Evolutionary conservation across 2,113 vertebrate species (phyloP), one percentile per base, ranked within the genome.

Genomic region (Alethe castanea): DNA sequence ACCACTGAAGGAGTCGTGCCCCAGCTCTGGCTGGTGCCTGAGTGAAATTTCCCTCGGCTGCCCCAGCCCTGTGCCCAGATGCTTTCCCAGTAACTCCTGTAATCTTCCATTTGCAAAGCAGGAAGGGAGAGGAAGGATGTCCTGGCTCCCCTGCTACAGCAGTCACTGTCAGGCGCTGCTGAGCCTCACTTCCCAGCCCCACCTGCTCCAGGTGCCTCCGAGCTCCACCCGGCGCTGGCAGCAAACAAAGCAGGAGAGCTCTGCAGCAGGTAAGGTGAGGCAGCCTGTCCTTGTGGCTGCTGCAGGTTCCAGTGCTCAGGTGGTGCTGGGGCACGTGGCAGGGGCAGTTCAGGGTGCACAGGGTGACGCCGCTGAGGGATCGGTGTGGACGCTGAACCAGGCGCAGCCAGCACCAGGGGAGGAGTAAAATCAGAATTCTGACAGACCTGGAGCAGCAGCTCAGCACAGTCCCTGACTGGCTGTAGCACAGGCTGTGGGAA

Each of bases 351-450:
- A 31, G 62, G 16, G 40, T 0, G 3, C 33, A 19, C 8, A 11
- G 36, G 60, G 38, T 9, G 62, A 38, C 3, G 1, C 24, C 0
- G 2, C 42, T 3, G 14, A 0, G 10, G 54, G 28, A 38, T 2
- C 2, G 0, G 3, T 4, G 26, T 6, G 10, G 66, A 31, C 5
- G 0, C 11, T 4, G 66, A 4, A 2, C 5, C 9, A 28, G 47
- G 45, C 3, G 5, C 48, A 62, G 77, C 8, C 0, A 31, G 4
- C 2, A 2, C 17, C 19, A 1, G 25, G 1, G 11, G 6, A 69
- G 14, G 31, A 9, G 9, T 12, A 1, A 47, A 35, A 62, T 7
- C 3, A 48, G 20, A 1, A 18, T 22, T 24, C 2, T 14, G 50
- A 2, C 4, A n/a, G 40, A 62, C 3, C 23, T 22, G 5, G 3